Conservation (phyloP, 2,888 invertebrate genomes). For the Sinodicranocentrus sp. region DNA sequence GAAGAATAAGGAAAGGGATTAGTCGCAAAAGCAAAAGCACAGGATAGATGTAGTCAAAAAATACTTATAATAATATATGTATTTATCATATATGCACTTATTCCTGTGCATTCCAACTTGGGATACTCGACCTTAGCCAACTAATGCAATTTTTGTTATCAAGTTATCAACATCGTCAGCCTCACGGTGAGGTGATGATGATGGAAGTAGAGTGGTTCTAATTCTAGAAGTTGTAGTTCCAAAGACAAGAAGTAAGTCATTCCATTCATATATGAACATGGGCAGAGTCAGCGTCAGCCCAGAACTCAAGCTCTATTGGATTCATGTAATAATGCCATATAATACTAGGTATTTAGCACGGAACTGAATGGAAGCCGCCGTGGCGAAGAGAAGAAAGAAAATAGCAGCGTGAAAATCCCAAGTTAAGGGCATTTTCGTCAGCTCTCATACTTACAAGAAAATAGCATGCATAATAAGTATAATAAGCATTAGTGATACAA, state of each 20-base stretch:
- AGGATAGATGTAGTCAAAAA: too few species aligned
- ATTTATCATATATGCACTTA: constrained; percentile 23
- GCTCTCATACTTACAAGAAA: too few species aligned
- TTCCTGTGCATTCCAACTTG: constrained; percentile 17
- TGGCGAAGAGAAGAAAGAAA: neutral
- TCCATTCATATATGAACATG: too few species aligned
- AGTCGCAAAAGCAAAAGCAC: too few species aligned
- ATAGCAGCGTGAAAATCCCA: neutral
- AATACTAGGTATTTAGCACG: neutral
- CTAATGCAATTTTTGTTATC: constrained; percentile 28
- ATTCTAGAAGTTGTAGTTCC: neutral
- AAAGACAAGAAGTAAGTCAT: neutral
- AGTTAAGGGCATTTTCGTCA: neutral
- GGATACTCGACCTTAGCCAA: constrained; percentile 19
- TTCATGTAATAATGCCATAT: too few species aligned
- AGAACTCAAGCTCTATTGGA: too few species aligned
- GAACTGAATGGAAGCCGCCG: neutral
- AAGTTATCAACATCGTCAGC: neutral
- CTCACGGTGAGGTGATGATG: neutral
- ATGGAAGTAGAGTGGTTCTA: neutral
- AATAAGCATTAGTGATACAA: too few species aligned
- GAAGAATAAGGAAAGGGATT: too few species aligned
- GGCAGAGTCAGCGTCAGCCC: too few species aligned
- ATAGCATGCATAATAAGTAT: too few species aligned
- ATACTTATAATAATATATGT: too few species aligned